Evolutionary conservation across 2,888 invertebrate species (phyloP), one percentile per base, ranked within the genome.

Genomic region (Agrilus biguttatus): DNA sequence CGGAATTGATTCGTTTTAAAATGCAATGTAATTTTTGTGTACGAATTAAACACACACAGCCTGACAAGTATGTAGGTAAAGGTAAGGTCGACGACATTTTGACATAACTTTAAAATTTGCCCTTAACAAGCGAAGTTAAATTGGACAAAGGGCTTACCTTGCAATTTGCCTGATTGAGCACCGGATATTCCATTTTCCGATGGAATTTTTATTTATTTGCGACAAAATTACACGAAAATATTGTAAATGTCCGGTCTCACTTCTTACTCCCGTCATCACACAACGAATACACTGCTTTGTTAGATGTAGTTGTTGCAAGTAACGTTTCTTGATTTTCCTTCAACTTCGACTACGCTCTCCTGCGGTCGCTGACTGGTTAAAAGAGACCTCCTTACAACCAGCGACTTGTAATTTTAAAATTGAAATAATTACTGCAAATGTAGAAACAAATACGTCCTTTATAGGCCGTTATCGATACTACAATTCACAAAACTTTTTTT

Each of bases 31-130:
- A 28, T 28, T 10, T 28, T 28, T 28, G 10, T 28, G 28, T 28
- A 28, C 28, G 28, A 28, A 28, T 10, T 8, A 10, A 28, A 28
- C 28, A 10, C 10, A 28, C 28, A 28, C 5, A 28, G 28, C 28
- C 28, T 28, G 28, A 28, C 28, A 28, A 28, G 28, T 28, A 28
- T 28, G 8, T 28, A 28, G 28, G 28, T 28, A 28, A 28, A 28
- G 28, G 7, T 28, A 51, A 59, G 62, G 60, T 62, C 62, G 59
- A 55, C 60, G 61, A 61, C 62, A 60, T 58, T 59, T 60, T 60
- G 59, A 61, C 60, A 57, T 59, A 59, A 56, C 59, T 55, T 55
- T 54, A 48, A 33, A 28, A 28, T 28, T 28, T 28, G 28, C 28
- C 28, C 28, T 28, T 28, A 28, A 28, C 28, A 28, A 28, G 28